A percentile compares a stretch with the other conserved stretches of the same genome.
Evolutionary conservation across 2,113 vertebrate species (phyloP).

Genomic region (Podarcis cretensis): DNA sequence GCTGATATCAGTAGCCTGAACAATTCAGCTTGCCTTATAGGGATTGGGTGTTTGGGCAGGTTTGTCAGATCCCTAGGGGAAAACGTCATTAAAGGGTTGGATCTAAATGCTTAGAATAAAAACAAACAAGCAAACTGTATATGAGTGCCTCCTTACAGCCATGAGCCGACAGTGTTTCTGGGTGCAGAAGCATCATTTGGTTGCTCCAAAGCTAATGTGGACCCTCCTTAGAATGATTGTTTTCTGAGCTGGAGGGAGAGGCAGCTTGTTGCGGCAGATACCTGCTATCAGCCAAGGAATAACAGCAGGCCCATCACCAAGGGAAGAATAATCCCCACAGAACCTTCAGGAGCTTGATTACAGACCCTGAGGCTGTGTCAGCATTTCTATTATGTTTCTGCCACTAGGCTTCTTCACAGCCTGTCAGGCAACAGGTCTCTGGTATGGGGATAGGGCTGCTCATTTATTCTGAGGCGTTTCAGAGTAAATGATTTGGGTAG

Average conservation of each 20-base stretch:
- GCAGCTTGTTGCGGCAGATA: conserved; percentile 69
- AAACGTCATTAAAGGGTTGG: not conserved
- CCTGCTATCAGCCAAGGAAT: conserved; percentile 74
- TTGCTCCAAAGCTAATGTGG: conserved; percentile 64
- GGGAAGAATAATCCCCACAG: conserved; percentile 65
- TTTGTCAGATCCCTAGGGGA: not conserved
- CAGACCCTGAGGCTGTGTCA: conserved; percentile 65
- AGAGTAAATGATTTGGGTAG: conserved; percentile 61
- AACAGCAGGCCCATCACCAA: conserved; percentile 65
- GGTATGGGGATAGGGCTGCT: conserved; percentile 27
- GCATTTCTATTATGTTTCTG: conserved; percentile 67
- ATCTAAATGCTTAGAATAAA: not conserved
- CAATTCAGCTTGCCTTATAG: not conserved
- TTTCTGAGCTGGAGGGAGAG: conserved; percentile 70
- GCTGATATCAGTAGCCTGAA: not conserved
- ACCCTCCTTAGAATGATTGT: conserved; percentile 68
- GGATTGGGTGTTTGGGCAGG: not conserved
- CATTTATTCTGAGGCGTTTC: conserved; percentile 64
- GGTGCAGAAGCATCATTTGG: conserved; percentile 36
- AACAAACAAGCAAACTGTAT: not conserved
- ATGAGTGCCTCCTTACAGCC: conserved; percentile 14
- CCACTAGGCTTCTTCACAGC: rapidly evolving
- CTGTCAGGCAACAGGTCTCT: conserved; percentile 36
- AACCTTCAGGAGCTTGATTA: conserved; percentile 66
- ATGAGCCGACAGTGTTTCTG: rapidly evolving